Evolutionary conservation across 2,888 invertebrate species (phyloP), one percentile per base, ranked within the genome.

Genomic region (Neoaliturus tenellus): DNA sequence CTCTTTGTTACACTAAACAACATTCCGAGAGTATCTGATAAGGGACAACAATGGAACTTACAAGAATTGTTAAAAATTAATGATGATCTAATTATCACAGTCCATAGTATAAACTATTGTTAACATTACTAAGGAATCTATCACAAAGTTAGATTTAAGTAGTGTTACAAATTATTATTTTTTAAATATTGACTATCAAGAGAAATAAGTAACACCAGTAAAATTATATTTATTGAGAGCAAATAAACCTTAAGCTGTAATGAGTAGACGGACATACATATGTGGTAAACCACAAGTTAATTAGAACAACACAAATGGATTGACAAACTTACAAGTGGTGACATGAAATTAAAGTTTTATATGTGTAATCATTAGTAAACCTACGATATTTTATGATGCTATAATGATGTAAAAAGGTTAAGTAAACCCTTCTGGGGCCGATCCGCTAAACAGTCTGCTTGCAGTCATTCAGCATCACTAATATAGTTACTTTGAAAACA

Each of bases 71-170:
- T 62, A 31, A 17, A 55, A 62, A 62, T 39, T 71, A 71, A 39
- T 28, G 39, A 71, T 71, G 71, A 71, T 71, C 35, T 75, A 75
- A 75, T 75, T 75, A 75, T 75, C 75, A 75, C 75, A 75, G 75
- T 75, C 48, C 48, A 44, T 48, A 75, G 75, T 48, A 44, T 31
- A 75, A 75, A 75, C 48, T 39, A 75, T 41, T 39, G 20, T 71
- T 71, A 71, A 71, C 8, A 39, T 39, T 71, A 71, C 71, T 71
- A 71, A 71, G 1, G 20, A 71, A 71, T 41, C 71, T 71, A 71
- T 71, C 39, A 71, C 71, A 71, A 67, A 62, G 62, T 25, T 62
- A 62, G 62, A 62, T 62, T 62, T 62, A 62, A 62, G 28, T 28
- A 58, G 58, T 4, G 20, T 28, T 31, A 28, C 25, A 62, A 62